phyloP scores from a whole-genome alignment of 2,888 invertebrate genomes.

The Caenorhabditis macrosperma region DNA sequence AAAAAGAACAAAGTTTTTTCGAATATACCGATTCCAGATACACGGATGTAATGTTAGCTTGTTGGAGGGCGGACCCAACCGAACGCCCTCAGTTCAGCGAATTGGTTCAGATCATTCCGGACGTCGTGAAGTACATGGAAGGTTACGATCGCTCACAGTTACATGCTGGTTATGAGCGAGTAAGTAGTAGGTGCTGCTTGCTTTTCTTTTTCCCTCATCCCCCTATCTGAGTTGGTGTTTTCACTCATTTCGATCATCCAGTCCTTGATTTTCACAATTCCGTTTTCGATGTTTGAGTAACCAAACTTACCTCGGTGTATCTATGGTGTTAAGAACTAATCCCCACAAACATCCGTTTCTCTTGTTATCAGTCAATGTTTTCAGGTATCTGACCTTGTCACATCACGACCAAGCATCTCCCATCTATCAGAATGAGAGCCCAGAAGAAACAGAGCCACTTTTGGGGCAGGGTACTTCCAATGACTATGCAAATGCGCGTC shows the following conservation, averaged over 20 bases:
- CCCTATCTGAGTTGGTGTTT: neutral
- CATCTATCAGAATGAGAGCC: constrained; percentile 41
- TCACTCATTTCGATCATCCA: neutral
- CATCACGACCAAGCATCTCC: constrained; percentile 44
- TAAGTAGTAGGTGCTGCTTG: constrained; percentile 61
- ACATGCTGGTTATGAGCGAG: constrained; percentile 69
- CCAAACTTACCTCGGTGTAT: neutral
- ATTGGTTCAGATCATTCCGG: constrained; percentile 55
- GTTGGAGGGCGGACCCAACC: constrained; percentile 65
- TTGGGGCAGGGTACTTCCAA: neutral
- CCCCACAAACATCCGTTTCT: neutral
- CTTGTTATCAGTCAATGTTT: neutral
- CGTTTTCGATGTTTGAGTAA: neutral
- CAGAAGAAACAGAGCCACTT: neutral
- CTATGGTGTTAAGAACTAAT: neutral
- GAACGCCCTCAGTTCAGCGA: constrained; percentile 68
- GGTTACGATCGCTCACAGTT: constrained; percentile 56
- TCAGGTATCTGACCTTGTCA: constrained; percentile 51
- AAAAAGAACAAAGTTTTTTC: neutral
- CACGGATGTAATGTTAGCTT: constrained; percentile 66
- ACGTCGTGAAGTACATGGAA: constrained; percentile 61
- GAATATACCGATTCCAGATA: constrained; percentile 66
- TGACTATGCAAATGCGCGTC: neutral
- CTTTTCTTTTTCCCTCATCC: constrained; percentile 37
- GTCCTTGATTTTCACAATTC: neutral